Evolutionary conservation across 2,113 vertebrate genomes (phyloP).

Genomic region (Marmota monax): DNA sequence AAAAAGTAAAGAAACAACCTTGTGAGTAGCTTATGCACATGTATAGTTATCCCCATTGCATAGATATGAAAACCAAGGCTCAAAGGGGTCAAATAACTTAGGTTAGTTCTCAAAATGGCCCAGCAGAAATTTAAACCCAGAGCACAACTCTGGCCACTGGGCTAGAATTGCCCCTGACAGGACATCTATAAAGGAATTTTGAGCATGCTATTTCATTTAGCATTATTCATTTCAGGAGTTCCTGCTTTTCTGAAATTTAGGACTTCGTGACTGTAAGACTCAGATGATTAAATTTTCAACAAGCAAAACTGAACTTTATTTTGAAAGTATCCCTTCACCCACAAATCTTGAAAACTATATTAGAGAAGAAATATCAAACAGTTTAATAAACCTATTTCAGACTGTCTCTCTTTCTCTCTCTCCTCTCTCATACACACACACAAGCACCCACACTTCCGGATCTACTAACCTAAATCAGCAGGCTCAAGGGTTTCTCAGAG

Average conservation of each 20-base stretch:
- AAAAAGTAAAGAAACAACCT: not conserved
- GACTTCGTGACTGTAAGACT: not conserved
- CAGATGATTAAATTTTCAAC: constrained; percentile 35
- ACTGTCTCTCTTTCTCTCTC: not conserved
- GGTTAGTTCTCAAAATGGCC: not conserved
- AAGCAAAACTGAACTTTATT: constrained; percentile 51
- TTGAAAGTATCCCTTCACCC: not conserved
- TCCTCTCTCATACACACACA: not conserved
- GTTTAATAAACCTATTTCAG: not conserved
- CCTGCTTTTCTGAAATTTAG: constrained; percentile 16
- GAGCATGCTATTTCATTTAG: not conserved
- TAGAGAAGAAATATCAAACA: constrained; percentile 53
- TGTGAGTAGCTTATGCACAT: not conserved
- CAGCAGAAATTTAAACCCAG: not conserved
- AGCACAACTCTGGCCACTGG: not conserved
- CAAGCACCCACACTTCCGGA: constrained; percentile 57
- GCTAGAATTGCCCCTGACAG: not conserved
- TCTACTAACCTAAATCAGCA: constrained; percentile 72
- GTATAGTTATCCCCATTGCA: not conserved
- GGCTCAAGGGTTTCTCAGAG: constrained; percentile 78
- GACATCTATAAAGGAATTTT: not conserved
- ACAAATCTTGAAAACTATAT: constrained; percentile 38
- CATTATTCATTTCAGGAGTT: not conserved
- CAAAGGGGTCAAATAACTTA: not conserved
- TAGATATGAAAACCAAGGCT: not conserved